phyloP scores from a whole-genome alignment of 2,113 vertebrate genomes.

The Oncorhynchus gorbuscha region DNA sequence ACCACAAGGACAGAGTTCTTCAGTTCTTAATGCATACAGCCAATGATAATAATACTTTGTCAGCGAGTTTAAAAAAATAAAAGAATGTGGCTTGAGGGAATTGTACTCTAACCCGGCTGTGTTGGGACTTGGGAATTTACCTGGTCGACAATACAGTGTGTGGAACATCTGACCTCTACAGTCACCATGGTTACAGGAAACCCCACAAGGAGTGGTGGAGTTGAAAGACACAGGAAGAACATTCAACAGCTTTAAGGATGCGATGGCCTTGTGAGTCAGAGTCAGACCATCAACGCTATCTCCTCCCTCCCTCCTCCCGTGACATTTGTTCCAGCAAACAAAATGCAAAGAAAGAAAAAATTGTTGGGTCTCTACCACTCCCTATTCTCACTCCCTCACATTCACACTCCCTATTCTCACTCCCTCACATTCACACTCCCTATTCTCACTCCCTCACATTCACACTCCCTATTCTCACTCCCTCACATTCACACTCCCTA shows the following conservation, averaged over 20 bases:
- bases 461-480: neutral
- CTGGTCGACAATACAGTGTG: conserved; percentile 46
- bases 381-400: neutral
- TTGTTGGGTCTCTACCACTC: neutral
- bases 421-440: too few relatives aligned
- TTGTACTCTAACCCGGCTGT: neutral
- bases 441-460: too few relatives aligned
- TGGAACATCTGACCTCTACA: conserved; percentile 34
- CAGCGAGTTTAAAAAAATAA: conserved; percentile 15
- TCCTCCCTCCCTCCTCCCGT: conserved; percentile 24
- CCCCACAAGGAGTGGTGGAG: conserved; percentile 36
- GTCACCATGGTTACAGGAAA: conserved; percentile 56
- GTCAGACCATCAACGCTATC: conserved; percentile 43
- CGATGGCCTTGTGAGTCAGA: conserved; percentile 21
- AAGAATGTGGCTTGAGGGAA: conserved; percentile 20
- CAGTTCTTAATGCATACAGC: conserved; percentile 17
- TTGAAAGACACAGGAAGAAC: conserved; percentile 59
- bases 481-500: too few relatives aligned
- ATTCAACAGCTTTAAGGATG: conserved; percentile 60
- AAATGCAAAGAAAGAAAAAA: neutral
- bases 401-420: neutral
- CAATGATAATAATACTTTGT: conserved; percentile 6
- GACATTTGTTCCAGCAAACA: neutral
- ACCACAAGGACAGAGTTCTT: neutral
- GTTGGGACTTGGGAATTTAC: conserved; percentile 30